phyloP scores from a whole-genome alignment of 2,797 vertebrate genomes.

The Microtus obscurus region DNA sequence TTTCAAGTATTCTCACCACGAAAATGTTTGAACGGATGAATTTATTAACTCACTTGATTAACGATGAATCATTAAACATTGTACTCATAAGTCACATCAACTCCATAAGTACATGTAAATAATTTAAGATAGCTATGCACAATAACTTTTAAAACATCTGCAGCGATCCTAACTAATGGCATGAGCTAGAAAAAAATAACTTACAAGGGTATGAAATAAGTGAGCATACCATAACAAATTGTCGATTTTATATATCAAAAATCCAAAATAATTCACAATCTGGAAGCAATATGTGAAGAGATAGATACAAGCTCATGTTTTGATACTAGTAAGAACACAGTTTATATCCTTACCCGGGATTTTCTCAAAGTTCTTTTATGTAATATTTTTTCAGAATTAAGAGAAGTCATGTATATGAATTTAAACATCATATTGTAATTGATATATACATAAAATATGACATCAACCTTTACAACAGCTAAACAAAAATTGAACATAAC shows the following conservation, averaged over 20 bases:
- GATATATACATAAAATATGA: not conserved
- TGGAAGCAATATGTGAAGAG: not conserved
- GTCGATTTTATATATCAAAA: not conserved
- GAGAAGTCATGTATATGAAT: not conserved
- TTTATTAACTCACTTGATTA: not conserved
- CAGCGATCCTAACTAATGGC: no score
- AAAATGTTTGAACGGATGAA: not conserved
- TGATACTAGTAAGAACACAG: not conserved
- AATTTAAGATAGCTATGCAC: not conserved
- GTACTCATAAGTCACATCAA: not conserved
- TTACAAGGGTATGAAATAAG: not conserved
- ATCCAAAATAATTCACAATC: conserved; percentile 19
- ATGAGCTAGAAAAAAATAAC: not conserved
- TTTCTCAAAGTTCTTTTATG: not conserved
- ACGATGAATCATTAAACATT: not conserved
- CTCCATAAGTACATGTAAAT: not conserved
- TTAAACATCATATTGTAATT: not conserved
- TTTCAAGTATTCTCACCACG: not conserved
- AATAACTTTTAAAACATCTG: not conserved
- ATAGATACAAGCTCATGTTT: not conserved
- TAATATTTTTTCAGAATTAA: not conserved
- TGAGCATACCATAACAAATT: not conserved
- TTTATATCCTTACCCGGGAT: not conserved
- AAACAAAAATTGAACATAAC: conserved; percentile 44
- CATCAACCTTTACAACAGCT: conserved; percentile 24